These are phyloP conservation scores for Laterallus jamaicensis DNA, from an alignment of 2,113 vertebrate genomes.

Conservation along the genomic window DNA sequence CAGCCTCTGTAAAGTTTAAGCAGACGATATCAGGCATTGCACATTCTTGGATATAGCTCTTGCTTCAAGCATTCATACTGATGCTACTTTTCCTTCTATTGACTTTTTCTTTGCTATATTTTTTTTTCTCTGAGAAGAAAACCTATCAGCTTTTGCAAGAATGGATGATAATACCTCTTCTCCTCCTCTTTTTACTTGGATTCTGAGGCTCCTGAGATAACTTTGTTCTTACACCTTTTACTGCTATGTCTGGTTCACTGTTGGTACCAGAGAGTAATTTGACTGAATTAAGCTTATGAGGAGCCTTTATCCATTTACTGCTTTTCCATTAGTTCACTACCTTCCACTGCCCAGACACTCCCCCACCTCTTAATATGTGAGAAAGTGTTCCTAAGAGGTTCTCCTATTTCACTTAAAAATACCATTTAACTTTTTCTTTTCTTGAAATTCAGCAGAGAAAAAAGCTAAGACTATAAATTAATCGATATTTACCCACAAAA, in stretches of 20 bases:
- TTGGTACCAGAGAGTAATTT: background rate
- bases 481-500: background rate
- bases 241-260: background rate
- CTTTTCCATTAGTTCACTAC: background rate
- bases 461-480: background rate
- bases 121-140: background rate
- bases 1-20: background rate
- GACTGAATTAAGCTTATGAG: background rate
- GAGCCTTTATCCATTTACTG: background rate
- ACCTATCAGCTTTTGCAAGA: background rate
- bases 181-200: background rate
- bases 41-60: background rate
- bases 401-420: background rate
- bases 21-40: background rate
- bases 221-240: background rate
- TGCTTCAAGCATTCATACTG: background rate
- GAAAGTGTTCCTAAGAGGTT: background rate
- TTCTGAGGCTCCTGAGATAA: background rate
- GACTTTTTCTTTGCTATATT: background rate
- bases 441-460: background rate
- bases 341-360: too few relatives aligned
- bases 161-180: background rate
- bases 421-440: background rate
- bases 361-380: background rate
- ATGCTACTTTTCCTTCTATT: background rate